A percentile compares a stretch with the other conserved stretches of the same genome.
Evolutionary conservation across 1,140 invertebrate genomes (phyloP).

Genomic region (Periplaneta americana): DNA sequence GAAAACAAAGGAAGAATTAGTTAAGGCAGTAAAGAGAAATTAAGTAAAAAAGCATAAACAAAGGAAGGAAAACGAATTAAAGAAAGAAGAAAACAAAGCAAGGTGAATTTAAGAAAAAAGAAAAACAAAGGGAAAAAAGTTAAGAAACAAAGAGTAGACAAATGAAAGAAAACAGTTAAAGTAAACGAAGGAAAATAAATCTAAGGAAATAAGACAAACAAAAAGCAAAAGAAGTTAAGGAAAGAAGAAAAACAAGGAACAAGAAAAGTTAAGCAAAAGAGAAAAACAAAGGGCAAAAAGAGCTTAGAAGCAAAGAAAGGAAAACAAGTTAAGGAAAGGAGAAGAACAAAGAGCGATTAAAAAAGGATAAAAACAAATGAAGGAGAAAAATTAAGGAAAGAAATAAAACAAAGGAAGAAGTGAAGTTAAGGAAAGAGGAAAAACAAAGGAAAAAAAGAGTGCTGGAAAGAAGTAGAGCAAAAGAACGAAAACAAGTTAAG

Average conservation of each 20-base stretch:
- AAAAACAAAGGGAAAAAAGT: no score
- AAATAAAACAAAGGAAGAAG: background rate
- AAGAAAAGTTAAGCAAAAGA: background rate
- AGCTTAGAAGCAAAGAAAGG: conserved; percentile 1
- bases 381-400: background rate
- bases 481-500: background rate
- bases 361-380: background rate
- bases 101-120: no score
- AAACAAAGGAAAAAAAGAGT: background rate
- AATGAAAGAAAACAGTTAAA: no score
- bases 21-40: no score
- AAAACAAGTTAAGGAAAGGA: background rate
- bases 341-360: background rate
- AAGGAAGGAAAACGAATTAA: no score
- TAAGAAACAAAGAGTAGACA: no score
- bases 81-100: no score
- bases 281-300: conserved; percentile 1
- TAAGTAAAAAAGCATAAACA: no score
- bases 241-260: background rate
- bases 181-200: no score
- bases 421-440: background rate
- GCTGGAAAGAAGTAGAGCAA: background rate
- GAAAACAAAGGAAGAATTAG: no score
- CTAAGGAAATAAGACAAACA: no score
- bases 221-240: no score